Base-by-base conservation (phyloP, 2,888 invertebrate species). In the Sicus ferrugineus region DNA sequence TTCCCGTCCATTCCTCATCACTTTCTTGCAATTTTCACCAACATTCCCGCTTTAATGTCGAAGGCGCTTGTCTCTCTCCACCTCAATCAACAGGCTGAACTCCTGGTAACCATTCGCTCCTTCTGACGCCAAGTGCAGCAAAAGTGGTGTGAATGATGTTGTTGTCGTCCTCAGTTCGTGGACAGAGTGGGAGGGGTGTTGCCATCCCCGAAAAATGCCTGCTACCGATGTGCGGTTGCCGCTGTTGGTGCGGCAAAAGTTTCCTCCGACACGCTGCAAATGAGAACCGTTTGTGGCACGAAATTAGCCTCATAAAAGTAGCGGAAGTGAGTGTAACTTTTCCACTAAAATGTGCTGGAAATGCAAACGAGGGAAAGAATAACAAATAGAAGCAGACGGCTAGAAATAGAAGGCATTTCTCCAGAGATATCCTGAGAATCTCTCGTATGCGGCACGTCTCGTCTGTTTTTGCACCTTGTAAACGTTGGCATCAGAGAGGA, bases 291-390 rank as follows among this genome's bases (percentile, higher is more conserved):
- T 63, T 63, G 63, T 63, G 63, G 63, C 31, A 19, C 48, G 26
- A 48, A 63, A 63, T 63, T 63, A 48, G 63, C 46, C 48, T 63
- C 46, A 63, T 63, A 28, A 74, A 73, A 74, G 70, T 70, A 61
- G 34, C 66, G 73, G 70, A 74, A 74, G 73, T 75, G 72, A 76
- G 71, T 72, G 69, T 56, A 76, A 75, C 54, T 75, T 76, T 76
- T 76, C 73, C 66, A 74, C 76, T 76, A 75, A 75, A 75, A 75
- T 52, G 26, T 64, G 16, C 31, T 50, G 21, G 21, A 34, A 50
- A 50, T 21, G 4, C 9, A 19, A 48, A 50, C 30, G 63, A 54
- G 28, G 54, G 26, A 28, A 9, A 46, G n/a, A 3, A 9, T 3
- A n/a, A 26, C 23, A 54, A 54, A 28, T 3, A 16, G 28, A 9